phyloP scores from a whole-genome alignment of 2,797 vertebrate species.

The Sparus aurata region DNA sequence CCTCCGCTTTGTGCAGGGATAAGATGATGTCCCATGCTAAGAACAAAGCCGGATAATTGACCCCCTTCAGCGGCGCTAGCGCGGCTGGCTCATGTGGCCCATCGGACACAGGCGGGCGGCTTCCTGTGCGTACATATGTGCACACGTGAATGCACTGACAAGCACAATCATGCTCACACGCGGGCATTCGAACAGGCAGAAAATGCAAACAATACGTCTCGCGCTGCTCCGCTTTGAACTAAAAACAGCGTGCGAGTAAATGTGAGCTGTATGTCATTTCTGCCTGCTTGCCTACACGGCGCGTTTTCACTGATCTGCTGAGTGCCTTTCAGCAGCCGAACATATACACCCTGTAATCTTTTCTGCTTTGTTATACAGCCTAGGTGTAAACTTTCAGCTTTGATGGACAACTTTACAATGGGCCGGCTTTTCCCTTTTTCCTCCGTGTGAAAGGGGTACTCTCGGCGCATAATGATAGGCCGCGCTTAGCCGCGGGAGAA shows the following conservation, averaged over 20 bases:
- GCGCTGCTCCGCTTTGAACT: conserved; percentile 27
- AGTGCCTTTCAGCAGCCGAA: conserved; percentile 54
- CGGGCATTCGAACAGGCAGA: conserved; percentile 36
- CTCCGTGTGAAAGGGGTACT: conserved; percentile 32
- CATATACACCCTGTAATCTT: conserved; percentile 70
- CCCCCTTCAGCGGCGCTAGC: conserved; percentile 61
- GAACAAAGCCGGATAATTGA: conserved; percentile 79
- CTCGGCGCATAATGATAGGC: conserved; percentile 42
- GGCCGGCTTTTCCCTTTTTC: conserved; percentile 24
- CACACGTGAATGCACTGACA: conserved; percentile 57
- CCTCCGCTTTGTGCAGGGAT: conserved; percentile 62
- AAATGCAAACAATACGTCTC: conserved; percentile 60
- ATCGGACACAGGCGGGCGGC: conserved; percentile 43
- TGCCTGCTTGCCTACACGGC: conserved; percentile 37
- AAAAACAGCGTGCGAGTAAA: conserved; percentile 32
- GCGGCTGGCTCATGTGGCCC: conserved; percentile 53
- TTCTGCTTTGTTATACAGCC: conserved; percentile 66
- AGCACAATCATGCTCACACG: conserved; percentile 49
- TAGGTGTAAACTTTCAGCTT: conserved; percentile 63
- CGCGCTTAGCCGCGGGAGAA: conserved; percentile 30
- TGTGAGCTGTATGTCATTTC: conserved; percentile 52
- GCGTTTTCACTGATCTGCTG: conserved; percentile 46
- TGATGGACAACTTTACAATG: conserved; percentile 69
- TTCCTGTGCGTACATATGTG: conserved; percentile 46
- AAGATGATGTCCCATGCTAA: conserved; percentile 71